Evolutionary conservation across 37 sponge, comb jelly and placozoan species (phyloP).

Genomic region (Haliclona indistincta): DNA sequence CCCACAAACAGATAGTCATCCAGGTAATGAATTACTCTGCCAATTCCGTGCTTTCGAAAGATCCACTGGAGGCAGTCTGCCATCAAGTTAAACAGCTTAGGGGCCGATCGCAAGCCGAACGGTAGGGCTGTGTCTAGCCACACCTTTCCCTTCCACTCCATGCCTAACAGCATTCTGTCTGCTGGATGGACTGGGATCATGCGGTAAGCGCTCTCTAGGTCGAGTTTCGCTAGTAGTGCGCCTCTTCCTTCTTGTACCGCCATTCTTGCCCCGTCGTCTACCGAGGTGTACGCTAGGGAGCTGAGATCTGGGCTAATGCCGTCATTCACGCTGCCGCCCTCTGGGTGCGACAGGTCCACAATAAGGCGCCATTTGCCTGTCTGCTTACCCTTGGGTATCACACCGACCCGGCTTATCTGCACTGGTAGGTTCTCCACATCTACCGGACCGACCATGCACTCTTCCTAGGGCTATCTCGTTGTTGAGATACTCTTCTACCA

Average conservation of each 20-base stretch:
- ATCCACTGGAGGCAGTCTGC: conserved; percentile 28
- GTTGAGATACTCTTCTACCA: conserved; percentile 29
- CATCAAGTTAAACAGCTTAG: conserved; percentile 23
- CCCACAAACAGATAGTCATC: conserved; percentile 22
- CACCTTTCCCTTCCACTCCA: conserved; percentile 4
- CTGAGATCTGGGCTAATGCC: conserved; percentile 10
- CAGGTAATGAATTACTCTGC: conserved; percentile 1
- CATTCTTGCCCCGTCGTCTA: conserved; percentile 26
- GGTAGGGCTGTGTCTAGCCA: conserved; percentile 4
- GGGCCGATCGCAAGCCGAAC: conserved; percentile 27
- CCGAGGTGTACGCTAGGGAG: conserved; percentile 2
- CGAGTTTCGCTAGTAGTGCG: too few species aligned
- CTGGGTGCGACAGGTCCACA: conserved; percentile 28
- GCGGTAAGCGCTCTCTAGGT: too few species aligned
- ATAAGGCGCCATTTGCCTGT: conserved; percentile 40
- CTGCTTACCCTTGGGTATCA: conserved; percentile 20
- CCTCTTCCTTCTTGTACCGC: too few species aligned
- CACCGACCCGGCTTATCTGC: conserved; percentile 41
- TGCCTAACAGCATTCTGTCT: conserved; percentile 14
- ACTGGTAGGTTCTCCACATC: background rate
- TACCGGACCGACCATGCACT: conserved; percentile 10
- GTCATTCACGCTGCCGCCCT: conserved; percentile 29
- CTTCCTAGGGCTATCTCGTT: conserved; percentile 16
- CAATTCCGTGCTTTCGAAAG: background rate
- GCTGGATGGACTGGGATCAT: conserved; percentile 28